Evolutionary conservation across 2,797 vertebrate genomes (phyloP), one percentile per base, ranked within the genome.

Genomic region (Apogon talboti): DNA sequence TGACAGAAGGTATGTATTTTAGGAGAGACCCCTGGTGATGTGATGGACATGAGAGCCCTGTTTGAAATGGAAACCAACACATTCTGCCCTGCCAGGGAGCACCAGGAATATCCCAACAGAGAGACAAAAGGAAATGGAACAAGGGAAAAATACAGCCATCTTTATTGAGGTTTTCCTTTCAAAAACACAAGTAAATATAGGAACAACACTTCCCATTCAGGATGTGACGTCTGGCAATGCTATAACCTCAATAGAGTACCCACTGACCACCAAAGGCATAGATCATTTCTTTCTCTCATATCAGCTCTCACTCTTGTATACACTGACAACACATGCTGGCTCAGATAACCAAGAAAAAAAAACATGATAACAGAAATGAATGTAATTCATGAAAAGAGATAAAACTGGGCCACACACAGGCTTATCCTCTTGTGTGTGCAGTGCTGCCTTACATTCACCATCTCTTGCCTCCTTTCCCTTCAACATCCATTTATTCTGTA

Each of bases 1-100:
- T 86, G 86, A 89, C 87, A 90, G 85, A 88, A 91, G 90, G 86
- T 90, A 91, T 91, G 87, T 92, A 93, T 91, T 93, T 92, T 90
- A 84, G 91, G 87, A 90, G 84, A 89, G 86, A 91, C 91, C 87
- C 92, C 90, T 76, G 83, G 87, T 87, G 90, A 85, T 89, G 86
- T 91, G 90, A 91, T 85, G 87, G 90, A 93, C 87, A 89, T 52
- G 85, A 78, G 88, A 79, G 78, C 81, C 69, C 72, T 76, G 89
- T 92, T 94, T 93, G 87, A 92, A 93, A 93, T 93, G 92, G 91
- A 94, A 93, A 93, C 90, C 88, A 56, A 72, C 76, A 74, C 85
- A 84, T 88, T 87, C 84, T 84, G 82, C 78, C 76, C 80, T 86
- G 79, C 87, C 69, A 77, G 82, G 66, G 82, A 88, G 79, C 81